Percentiles rank a stretch among this genome's conserved stretches.
These are phyloP conservation scores for Leucopternis melanops DNA, from an alignment of 2,113 vertebrate species.

Conservation along the genomic window DNA sequence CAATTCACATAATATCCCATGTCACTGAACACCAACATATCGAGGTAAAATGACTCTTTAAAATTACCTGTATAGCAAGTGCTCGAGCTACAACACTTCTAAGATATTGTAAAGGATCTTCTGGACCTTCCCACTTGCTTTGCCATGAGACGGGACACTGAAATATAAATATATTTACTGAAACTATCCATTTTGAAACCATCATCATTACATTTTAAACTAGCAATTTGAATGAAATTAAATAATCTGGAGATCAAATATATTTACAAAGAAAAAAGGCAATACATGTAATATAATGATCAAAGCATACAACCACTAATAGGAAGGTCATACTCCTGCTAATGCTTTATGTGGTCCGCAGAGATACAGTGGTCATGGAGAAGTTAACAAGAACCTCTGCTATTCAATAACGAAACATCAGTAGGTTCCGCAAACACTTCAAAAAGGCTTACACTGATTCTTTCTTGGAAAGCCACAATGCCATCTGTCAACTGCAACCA, in stretches of 20 bases:
- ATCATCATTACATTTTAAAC: background rate
- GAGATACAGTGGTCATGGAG: background rate
- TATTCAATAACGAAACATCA: background rate
- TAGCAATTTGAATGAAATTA: background rate
- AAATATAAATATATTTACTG: slow-evolving; percentile 15
- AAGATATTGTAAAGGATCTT: slow-evolving; percentile 94
- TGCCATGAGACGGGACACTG: slow-evolving; percentile 95
- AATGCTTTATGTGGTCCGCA: background rate
- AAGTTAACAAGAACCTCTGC: background rate
- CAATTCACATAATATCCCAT: background rate
- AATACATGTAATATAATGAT: background rate
- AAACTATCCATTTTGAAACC: background rate
- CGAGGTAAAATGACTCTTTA: background rate
- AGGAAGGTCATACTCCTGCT: background rate
- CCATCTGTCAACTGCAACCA: background rate
- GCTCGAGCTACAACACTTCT: slow-evolving; percentile 85
- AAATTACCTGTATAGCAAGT: slow-evolving; percentile 87
- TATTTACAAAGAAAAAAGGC: background rate
- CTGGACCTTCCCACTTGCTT: slow-evolving; percentile 94
- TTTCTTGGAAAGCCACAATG: background rate
- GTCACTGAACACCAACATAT: background rate
- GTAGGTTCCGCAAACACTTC: background rate
- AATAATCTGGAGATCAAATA: background rate
- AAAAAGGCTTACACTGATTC: background rate
- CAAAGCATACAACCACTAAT: background rate